Conservation (phyloP, 2,888 invertebrate species). For the Pheosia tremula region DNA sequence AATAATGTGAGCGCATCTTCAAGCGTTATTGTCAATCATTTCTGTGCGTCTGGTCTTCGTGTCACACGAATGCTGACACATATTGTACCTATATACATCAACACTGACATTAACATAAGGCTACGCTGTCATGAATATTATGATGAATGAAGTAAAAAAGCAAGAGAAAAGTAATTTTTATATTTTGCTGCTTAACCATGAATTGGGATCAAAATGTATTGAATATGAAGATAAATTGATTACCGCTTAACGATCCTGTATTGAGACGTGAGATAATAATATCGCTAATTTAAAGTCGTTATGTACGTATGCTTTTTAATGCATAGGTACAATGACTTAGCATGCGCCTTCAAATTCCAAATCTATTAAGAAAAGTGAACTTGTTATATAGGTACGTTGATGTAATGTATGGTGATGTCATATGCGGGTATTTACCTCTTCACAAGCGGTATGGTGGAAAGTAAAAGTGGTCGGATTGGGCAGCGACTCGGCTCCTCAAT, state of each 20-base stretch:
- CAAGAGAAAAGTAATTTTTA: no score
- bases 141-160: no score
- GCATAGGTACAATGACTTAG: neutral
- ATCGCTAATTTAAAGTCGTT: no score
- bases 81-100: neutral
- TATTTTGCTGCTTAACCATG: no score
- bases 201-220: no score
- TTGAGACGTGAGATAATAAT: no score
- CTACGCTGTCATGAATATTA: neutral
- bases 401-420: conserved; percentile 50
- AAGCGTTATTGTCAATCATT: neutral
- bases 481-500: conserved; percentile 54
- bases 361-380: conserved; percentile 23
- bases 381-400: conserved; percentile 13
- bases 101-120: neutral
- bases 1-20: neutral
- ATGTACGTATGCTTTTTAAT: no score
- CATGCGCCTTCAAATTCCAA: conserved; percentile 13
- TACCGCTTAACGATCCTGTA: no score
- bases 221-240: no score
- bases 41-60: neutral
- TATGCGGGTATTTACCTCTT: conserved; percentile 46
- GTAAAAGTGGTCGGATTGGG: conserved; percentile 79
- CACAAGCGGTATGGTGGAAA: conserved; percentile 57
- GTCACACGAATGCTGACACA: neutral